Evolutionary conservation across 2,797 vertebrate species (phyloP).

Genomic region (Anas acuta): DNA sequence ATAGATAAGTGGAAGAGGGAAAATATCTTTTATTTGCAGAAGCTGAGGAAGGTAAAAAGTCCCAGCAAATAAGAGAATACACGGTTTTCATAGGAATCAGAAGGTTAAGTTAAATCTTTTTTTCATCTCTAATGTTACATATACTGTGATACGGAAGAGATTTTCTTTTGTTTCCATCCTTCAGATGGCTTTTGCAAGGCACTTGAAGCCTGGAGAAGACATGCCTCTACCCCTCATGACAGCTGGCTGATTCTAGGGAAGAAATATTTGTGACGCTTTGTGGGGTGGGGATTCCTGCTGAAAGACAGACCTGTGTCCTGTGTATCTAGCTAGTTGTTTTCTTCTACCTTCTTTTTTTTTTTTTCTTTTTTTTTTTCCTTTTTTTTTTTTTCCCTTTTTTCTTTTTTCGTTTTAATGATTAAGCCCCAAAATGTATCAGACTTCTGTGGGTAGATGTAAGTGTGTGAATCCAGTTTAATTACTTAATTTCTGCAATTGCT

Average conservation of each 20-base stretch:
- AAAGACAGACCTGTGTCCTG: background rate
- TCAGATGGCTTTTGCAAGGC: background rate
- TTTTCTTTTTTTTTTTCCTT: background rate
- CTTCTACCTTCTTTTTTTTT: background rate
- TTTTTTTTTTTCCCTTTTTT: background rate
- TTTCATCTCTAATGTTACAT: background rate
- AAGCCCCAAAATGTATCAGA: background rate
- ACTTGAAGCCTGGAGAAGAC: background rate
- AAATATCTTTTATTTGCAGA: background rate
- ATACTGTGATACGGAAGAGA: background rate
- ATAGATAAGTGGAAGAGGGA: background rate
- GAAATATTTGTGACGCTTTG: background rate
- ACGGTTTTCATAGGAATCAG: background rate
- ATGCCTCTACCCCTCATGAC: background rate
- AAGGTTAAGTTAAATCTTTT: background rate
- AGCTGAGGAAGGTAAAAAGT: background rate
- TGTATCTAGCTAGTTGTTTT: background rate
- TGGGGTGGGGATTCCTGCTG: background rate
- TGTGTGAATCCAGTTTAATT: background rate
- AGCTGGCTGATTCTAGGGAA: background rate
- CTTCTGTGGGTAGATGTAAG: background rate
- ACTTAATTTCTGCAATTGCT: background rate
- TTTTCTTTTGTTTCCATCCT: background rate
- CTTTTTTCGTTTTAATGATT: background rate
- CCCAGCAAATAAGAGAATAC: background rate